Evolutionary conservation across 2,797 vertebrate genomes (phyloP).

Genomic region (Ptychobarbus kaznakovi): DNA sequence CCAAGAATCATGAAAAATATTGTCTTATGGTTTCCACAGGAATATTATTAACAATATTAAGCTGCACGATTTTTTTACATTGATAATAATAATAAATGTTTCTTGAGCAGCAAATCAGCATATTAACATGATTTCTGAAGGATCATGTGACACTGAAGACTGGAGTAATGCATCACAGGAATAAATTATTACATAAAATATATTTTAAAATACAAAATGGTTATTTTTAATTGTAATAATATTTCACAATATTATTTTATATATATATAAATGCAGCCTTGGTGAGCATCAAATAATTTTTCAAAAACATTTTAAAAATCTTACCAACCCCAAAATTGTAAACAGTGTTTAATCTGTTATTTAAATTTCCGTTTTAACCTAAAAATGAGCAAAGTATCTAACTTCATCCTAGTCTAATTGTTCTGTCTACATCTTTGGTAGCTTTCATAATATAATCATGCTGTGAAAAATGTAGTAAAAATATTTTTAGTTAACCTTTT

Average conservation of each 20-base stretch:
- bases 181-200: neutral
- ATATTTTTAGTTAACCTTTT: neutral
- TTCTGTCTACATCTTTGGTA: neutral
- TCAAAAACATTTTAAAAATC: neutral
- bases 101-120: neutral
- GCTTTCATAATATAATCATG: neutral
- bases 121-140: neutral
- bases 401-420: neutral
- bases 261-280: neutral
- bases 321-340: neutral
- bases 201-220: neutral
- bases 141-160: neutral
- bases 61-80: neutral
- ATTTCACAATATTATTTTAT: neutral
- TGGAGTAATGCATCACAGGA: neutral
- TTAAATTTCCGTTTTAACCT: neutral
- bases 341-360: neutral
- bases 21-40: neutral
- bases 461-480: neutral
- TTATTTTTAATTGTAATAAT: neutral
- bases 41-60: neutral
- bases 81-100: slow-evolving; percentile 1
- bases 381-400: neutral
- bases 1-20: neutral
- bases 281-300: neutral